Evolutionary conservation across 2,797 vertebrate species (phyloP).

Genomic region (Xiphophorus birchmanni): DNA sequence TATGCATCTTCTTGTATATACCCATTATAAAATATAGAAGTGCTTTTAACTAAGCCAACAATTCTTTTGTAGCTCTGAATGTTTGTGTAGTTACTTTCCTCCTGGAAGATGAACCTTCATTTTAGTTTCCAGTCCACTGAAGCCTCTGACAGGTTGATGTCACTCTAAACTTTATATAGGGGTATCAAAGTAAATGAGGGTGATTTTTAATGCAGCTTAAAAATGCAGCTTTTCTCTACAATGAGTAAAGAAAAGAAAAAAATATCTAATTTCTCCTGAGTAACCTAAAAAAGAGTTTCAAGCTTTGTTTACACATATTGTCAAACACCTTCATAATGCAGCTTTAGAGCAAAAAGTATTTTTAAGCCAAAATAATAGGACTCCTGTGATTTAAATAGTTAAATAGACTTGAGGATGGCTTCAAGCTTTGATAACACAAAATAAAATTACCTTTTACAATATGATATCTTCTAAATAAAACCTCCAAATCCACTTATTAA

Average conservation of each 20-base stretch:
- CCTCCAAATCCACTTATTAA: constrained; percentile 18
- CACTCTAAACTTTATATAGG: not conserved
- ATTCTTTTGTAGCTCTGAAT: not conserved
- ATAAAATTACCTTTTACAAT: constrained; percentile 3
- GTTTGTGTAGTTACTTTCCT: not conserved
- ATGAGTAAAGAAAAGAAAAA: not conserved
- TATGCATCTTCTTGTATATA: not conserved
- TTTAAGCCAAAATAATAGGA: constrained; percentile 6
- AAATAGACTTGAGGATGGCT: constrained; percentile 10
- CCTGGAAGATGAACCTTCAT: not conserved
- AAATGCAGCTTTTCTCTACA: not conserved
- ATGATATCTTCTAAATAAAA: constrained; percentile 2
- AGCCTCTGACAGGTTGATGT: not conserved
- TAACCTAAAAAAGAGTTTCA: not conserved
- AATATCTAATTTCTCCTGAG: not conserved
- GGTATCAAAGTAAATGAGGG: not conserved
- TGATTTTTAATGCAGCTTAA: not conserved
- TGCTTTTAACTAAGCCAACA: not conserved
- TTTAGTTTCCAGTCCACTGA: not conserved
- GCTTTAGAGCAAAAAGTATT: not conserved
- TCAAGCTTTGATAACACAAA: constrained; percentile 8
- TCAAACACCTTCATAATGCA: not conserved
- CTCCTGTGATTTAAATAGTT: constrained; percentile 4
- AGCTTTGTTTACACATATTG: not conserved
- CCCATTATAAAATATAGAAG: not conserved